These are phyloP conservation scores for Apamea monoglypha DNA, from an alignment of 2,888 invertebrate genomes.

Conservation along the genomic window DNA sequence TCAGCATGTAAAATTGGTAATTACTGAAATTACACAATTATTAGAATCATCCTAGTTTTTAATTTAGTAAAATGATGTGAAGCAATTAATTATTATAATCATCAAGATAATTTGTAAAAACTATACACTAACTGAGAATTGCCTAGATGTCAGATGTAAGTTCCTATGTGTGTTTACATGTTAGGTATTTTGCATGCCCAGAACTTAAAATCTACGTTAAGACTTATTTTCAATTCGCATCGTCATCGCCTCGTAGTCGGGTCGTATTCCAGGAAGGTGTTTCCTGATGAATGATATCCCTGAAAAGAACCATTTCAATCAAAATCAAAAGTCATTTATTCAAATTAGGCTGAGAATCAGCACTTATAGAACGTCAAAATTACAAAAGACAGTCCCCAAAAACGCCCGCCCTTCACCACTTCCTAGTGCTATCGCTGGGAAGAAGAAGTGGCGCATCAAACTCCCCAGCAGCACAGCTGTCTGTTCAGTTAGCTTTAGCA, in stretches of 20 bases:
- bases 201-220: neutral
- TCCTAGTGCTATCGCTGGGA: too few relatives aligned
- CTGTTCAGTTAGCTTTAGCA: too few relatives aligned
- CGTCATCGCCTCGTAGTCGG: neutral
- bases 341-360: too few relatives aligned
- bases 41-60: neutral
- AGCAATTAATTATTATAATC: neutral
- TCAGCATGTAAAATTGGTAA: neutral
- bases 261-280: neutral
- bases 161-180: neutral
- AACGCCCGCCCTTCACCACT: too few relatives aligned
- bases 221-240: neutral
- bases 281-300: conserved; percentile 9
- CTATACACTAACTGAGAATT: neutral
- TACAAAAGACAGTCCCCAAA: too few relatives aligned
- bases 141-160: too few relatives aligned
- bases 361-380: too few relatives aligned
- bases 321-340: too few relatives aligned
- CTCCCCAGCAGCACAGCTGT: too few relatives aligned
- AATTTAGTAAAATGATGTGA: neutral
- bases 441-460: too few relatives aligned
- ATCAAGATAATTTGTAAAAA: too few relatives aligned
- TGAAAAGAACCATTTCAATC: neutral
- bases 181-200: neutral
- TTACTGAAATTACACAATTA: neutral